Base-by-base conservation (phyloP, 35 echinoderm and acorn worm genomes). In the Apostichopus parvimensis region DNA sequence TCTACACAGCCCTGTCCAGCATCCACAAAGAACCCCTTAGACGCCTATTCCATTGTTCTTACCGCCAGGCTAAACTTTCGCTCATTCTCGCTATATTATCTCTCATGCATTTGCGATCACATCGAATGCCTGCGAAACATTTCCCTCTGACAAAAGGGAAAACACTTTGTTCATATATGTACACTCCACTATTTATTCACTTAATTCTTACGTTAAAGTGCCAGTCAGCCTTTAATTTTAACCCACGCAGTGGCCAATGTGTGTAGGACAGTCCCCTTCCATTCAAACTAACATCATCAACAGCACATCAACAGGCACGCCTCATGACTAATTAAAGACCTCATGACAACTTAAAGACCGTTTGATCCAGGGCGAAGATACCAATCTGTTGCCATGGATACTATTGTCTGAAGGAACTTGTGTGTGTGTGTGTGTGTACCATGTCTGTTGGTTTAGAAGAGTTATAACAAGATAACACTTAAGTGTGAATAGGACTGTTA, bases 401-500 rank as follows among this genome's bases (percentile, higher is more conserved):
- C 79, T 82, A 82, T 56, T 82, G 45, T 82, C 79, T 6, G 13
- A 82, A 82, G 55, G 79, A n/a, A 56, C 34, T 13, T 56, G 53
- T 68, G 26, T 45, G 34, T 56, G 53, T 17, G 79, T 56, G 53
- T 68, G 26, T 45, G 34, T 56, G 53, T 17, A 54, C 18, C 79
- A 53, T 56, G n/a, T 5, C 24, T 82, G 79, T 82, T 82, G 79
- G 54, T 53, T 82, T 82, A 9, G 79, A 82, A 14, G 79, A 53
- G n/a, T 5, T 34, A 10, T 14, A 54, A 82, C 79, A 82, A 82
- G 79, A 82, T 82, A 82, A 82, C 79, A 82, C 79, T 57, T 56
- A 1, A 82, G 79, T 82, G 79, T 82, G 79, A 82, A 82, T 82
- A 82, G 52, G 79, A 82, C 54, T 54, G 25, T 82, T 82, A 82